phyloP scores from a whole-genome alignment of 1,140 invertebrate species.

The Trichonephila clavata region DNA sequence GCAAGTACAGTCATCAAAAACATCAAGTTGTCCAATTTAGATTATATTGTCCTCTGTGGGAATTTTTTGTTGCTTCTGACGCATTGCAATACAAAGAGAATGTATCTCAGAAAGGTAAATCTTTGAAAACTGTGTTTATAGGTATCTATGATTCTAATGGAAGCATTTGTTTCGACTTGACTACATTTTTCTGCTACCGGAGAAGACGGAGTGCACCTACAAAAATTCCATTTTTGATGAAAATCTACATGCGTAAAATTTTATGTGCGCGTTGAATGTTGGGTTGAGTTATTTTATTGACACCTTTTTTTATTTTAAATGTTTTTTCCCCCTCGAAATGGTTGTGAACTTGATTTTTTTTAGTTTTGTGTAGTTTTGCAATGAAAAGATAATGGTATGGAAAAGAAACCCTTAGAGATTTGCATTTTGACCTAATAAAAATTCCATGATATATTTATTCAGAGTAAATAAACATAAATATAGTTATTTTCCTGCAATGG shows the following conservation, averaged over 20 bases:
- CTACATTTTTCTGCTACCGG: background rate
- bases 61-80: background rate
- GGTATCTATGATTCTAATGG: slow-evolving; percentile 1
- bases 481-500: too few relatives aligned
- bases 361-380: too few relatives aligned
- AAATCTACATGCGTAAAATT: background rate
- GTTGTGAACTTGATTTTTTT: too few relatives aligned
- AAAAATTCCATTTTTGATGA: background rate
- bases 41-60: background rate
- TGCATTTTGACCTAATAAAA: too few relatives aligned
- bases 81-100: background rate
- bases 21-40: slow-evolving; percentile 5
- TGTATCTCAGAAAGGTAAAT: background rate
- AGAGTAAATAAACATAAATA: too few relatives aligned
- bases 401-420: too few relatives aligned
- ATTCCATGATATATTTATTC: too few relatives aligned
- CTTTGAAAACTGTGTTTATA: background rate
- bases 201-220: background rate
- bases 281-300: background rate
- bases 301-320: too few relatives aligned
- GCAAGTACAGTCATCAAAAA: slow-evolving; percentile 6
- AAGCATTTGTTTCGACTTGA: background rate
- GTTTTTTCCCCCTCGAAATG: too few relatives aligned
- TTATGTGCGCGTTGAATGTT: background rate
- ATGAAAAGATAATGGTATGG: too few relatives aligned